Conservation (phyloP, 2,888 invertebrate genomes). For the Syrista parreyssii region DNA sequence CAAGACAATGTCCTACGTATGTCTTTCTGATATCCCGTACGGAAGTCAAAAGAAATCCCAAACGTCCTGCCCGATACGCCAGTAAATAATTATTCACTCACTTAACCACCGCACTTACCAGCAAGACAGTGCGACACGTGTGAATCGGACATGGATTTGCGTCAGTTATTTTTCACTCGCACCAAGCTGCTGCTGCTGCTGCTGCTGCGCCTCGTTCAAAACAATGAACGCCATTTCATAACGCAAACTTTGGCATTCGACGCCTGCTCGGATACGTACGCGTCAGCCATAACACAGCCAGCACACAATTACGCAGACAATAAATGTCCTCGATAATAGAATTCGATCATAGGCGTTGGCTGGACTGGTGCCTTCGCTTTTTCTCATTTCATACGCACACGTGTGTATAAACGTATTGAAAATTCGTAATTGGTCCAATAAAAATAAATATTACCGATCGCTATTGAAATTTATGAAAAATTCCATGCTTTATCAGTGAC, state of each 20-base stretch:
- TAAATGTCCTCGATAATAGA: not conserved
- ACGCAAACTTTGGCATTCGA: not conserved
- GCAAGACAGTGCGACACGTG: not conserved
- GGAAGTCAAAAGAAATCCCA: not conserved
- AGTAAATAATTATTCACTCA: not conserved
- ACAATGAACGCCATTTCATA: slow-evolving; percentile 1
- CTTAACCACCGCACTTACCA: not conserved
- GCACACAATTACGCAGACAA: not conserved
- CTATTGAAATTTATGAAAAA: not conserved
- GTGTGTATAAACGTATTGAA: too few species aligned
- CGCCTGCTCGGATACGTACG: not conserved
- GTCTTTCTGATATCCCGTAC: not conserved
- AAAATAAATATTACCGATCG: too few species aligned
- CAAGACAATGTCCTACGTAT: not conserved
- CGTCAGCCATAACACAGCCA: not conserved
- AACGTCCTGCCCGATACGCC: not conserved
- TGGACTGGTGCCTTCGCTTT: too few species aligned
- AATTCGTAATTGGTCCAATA: too few species aligned
- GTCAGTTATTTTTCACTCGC: not conserved
- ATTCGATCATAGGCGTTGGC: not conserved
- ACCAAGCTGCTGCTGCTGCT: not conserved
- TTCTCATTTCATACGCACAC: too few species aligned
- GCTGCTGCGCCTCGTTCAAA: not conserved
- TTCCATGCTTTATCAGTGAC: too few species aligned
- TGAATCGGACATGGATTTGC: not conserved